A percentile compares a stretch with the other conserved stretches of the same genome.
Evolutionary conservation across 1,140 invertebrate species (phyloP).

Genomic region (Aphelenchoides fujianensis): DNA sequence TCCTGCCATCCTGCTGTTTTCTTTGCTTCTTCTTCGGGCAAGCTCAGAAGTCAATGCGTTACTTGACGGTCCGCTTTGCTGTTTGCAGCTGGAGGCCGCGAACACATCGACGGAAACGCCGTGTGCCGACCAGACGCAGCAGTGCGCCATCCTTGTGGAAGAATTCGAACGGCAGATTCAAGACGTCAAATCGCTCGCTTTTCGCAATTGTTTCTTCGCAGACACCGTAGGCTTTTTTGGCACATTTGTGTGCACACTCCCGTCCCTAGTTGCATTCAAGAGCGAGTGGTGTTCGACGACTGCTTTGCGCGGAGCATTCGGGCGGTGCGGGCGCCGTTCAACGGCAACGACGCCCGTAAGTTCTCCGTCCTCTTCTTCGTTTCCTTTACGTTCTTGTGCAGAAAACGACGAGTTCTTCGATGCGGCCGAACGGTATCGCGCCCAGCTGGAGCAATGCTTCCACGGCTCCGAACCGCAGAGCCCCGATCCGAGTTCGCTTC

Average conservation of each 20-base stretch:
- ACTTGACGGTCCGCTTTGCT: no score
- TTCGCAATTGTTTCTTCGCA: conserved; percentile 43
- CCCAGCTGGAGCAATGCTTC: conserved; percentile 45
- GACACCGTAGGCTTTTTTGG: conserved; percentile 37
- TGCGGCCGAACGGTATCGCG: conserved; percentile 36
- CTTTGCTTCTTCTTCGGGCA: no score
- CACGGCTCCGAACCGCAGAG: conserved; percentile 14
- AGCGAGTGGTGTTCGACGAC: conserved; percentile 47
- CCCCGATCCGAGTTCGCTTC: conserved; percentile 27
- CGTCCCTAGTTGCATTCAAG: conserved; percentile 51
- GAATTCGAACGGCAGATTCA: conserved; percentile 53
- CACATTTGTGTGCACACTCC: no score
- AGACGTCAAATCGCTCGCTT: conserved; percentile 43
- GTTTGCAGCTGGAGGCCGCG: no score
- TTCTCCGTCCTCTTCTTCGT: not conserved
- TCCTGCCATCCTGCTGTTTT: no score
- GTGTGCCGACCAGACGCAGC: conserved; percentile 47
- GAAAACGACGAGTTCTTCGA: conserved; percentile 37
- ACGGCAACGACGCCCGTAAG: conserved; percentile 8
- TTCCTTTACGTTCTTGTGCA: conserved; percentile 26
- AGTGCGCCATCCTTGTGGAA: conserved; percentile 46
- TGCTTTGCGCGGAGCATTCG: conserved; percentile 41
- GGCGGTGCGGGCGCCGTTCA: conserved; percentile 42
- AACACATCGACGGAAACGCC: conserved; percentile 45
- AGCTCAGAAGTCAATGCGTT: no score